These are phyloP conservation scores for Rhinophrynus dorsalis DNA, from an alignment of 2,797 vertebrate genomes.

Conservation along the genomic window DNA sequence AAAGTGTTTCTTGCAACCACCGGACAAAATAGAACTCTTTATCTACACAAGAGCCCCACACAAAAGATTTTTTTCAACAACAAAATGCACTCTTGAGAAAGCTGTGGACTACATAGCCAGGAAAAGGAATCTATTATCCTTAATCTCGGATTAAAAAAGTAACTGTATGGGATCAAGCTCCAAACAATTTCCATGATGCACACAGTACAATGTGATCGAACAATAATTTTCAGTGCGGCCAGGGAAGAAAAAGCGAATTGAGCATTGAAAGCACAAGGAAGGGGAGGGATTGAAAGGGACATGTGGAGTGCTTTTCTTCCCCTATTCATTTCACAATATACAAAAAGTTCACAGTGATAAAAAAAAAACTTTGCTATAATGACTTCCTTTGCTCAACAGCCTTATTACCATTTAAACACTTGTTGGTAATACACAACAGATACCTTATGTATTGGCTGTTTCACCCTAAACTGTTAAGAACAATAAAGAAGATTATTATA, in stretches of 20 bases:
- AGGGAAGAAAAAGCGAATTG: slow-evolving; percentile 2
- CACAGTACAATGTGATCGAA: slow-evolving; percentile 2
- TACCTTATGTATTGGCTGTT: too few relatives aligned
- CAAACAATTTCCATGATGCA: slow-evolving; percentile 12
- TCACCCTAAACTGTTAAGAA: too few relatives aligned
- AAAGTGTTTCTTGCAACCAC: slow-evolving; percentile 55
- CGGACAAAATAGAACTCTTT: slow-evolving; percentile 31
- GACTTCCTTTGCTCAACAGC: too few relatives aligned
- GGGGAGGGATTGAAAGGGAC: too few relatives aligned
- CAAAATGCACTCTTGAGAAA: slow-evolving; percentile 41
- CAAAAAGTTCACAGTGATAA: too few relatives aligned
- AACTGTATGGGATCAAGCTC: slow-evolving; percentile 19
- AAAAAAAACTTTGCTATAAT: too few relatives aligned
- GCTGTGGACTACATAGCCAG: slow-evolving; percentile 53
- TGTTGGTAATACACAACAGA: too few relatives aligned
- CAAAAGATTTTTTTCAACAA: slow-evolving; percentile 55
- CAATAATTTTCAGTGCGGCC: not conserved
- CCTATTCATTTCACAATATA: too few relatives aligned
- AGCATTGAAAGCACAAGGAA: too few relatives aligned
- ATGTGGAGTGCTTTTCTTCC: too few relatives aligned
- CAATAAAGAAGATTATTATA: too few relatives aligned
- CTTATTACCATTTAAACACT: too few relatives aligned
- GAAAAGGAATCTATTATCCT: slow-evolving; percentile 56
- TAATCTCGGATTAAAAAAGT: slow-evolving; percentile 54
- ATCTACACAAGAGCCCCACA: slow-evolving; percentile 53